These are phyloP conservation scores for Drosophila truncata DNA, from an alignment of 1,140 invertebrate genomes.

Conservation along the genomic window DNA sequence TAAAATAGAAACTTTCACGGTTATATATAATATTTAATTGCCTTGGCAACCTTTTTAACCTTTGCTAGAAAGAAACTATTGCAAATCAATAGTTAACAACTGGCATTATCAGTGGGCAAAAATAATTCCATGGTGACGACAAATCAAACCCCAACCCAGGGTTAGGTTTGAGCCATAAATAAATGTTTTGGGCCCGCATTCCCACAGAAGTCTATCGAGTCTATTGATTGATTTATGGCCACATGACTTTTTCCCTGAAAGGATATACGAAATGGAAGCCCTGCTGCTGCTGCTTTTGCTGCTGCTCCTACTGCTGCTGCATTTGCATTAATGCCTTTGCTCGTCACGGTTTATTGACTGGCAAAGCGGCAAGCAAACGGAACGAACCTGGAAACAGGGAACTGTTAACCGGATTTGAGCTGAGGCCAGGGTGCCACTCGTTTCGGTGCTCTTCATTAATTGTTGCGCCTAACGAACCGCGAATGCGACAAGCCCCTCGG, in stretches of 20 bases:
- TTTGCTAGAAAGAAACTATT: constrained; percentile 5
- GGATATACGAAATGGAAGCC: constrained; percentile 38
- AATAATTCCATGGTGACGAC: constrained; percentile 36
- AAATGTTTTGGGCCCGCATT: constrained; percentile 46
- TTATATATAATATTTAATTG: background rate
- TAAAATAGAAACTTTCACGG: background rate
- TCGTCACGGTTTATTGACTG: constrained; percentile 72
- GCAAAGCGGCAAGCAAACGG: constrained; percentile 35
- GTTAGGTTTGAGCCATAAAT: constrained; percentile 1
- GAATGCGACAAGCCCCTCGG: constrained; percentile 62
- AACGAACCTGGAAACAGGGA: background rate
- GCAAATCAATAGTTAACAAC: constrained; percentile 20
- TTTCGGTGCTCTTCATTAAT: constrained; percentile 54
- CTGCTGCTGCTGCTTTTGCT: background rate
- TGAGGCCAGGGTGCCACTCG: background rate
- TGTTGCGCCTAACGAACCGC: constrained; percentile 76
- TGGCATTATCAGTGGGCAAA: constrained; percentile 4
- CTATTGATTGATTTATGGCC: constrained; percentile 74
- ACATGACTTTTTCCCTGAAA: constrained; percentile 34
- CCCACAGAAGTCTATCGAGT: constrained; percentile 28
- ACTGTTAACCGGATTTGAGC: constrained; percentile 2
- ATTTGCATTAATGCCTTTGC: constrained; percentile 70
- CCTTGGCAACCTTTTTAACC: background rate
- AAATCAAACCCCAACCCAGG: background rate
- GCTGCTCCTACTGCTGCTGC: background rate